Evolutionary conservation across 2,797 vertebrate species (phyloP).

Genomic region (Echiichthys vipera): DNA sequence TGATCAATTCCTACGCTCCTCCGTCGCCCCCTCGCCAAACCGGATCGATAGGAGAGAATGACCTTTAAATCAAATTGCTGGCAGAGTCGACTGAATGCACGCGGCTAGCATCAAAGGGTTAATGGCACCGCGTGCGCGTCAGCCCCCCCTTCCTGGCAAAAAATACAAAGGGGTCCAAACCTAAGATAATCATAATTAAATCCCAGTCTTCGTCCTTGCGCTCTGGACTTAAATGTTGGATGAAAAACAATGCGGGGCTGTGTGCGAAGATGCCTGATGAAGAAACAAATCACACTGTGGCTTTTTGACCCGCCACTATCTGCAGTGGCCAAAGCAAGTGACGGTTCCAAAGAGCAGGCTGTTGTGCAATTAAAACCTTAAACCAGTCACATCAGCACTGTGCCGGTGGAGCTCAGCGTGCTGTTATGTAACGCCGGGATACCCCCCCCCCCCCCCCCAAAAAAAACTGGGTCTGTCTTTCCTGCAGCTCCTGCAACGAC

Average conservation of each 20-base stretch:
- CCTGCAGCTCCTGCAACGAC: neutral
- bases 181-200: conserved; percentile 59
- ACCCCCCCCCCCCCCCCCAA: neutral
- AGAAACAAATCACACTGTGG: conserved; percentile 39
- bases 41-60: conserved; percentile 87
- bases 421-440: conserved; percentile 57
- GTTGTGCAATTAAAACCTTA: conserved; percentile 66
- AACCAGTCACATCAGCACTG: conserved; percentile 33
- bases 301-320: conserved; percentile 58
- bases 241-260: neutral
- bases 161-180: conserved; percentile 40
- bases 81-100: conserved; percentile 81
- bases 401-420: conserved; percentile 23
- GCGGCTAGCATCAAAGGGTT: conserved; percentile 80
- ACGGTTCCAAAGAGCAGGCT: conserved; percentile 57
- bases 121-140: conserved; percentile 65
- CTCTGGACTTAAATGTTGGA: conserved; percentile 12
- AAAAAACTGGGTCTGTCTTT: conserved; percentile 5
- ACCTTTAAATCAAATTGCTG: conserved; percentile 89
- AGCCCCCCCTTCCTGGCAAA: conserved; percentile 20
- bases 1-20: conserved; percentile 84
- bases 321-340: conserved; percentile 17
- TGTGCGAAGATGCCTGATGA: neutral
- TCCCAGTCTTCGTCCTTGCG: conserved; percentile 37
- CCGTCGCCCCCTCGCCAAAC: conserved; percentile 82